These are phyloP conservation scores for Habropoda laboriosa DNA, from an alignment of 1,140 invertebrate genomes.

Conservation along the genomic window DNA sequence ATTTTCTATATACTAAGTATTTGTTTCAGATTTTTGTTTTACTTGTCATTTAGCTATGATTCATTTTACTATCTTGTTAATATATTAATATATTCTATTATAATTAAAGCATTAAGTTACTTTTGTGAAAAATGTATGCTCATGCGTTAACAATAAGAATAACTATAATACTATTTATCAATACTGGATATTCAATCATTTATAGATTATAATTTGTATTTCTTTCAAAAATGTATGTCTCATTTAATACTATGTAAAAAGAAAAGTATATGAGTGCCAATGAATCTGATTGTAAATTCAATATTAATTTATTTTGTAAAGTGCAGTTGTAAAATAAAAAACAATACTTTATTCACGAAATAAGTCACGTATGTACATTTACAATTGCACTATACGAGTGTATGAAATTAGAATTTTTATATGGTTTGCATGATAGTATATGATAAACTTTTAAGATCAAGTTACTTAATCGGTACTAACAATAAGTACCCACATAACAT, in stretches of 20 bases:
- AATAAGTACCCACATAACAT: background rate
- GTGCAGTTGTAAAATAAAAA: slow-evolving; percentile 20
- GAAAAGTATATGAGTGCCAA: slow-evolving; percentile 19
- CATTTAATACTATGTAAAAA: background rate
- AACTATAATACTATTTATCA: background rate
- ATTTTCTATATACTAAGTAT: background rate
- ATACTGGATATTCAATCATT: slow-evolving; percentile 2
- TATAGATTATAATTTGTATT: slow-evolving; percentile 2
- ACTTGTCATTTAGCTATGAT: background rate
- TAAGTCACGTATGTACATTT: background rate
- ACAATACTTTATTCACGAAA: background rate
- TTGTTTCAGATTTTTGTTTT: background rate
- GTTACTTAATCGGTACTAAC: slow-evolving; percentile 21
- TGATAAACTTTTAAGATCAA: slow-evolving; percentile 14
- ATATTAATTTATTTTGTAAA: slow-evolving; percentile 32
- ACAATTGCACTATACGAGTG: slow-evolving; percentile 1
- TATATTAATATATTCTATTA: background rate
- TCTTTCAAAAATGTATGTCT: background rate
- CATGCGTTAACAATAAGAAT: slow-evolving; percentile 38
- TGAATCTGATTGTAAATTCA: slow-evolving; percentile 21
- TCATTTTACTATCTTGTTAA: background rate
- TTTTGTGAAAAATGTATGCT: background rate
- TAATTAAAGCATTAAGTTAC: background rate
- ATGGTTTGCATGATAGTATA: slow-evolving; percentile 22
- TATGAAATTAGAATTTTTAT: slow-evolving; percentile 27